Conservation (phyloP, 1,140 invertebrate genomes). For the Bilobella aurantiaca region DNA sequence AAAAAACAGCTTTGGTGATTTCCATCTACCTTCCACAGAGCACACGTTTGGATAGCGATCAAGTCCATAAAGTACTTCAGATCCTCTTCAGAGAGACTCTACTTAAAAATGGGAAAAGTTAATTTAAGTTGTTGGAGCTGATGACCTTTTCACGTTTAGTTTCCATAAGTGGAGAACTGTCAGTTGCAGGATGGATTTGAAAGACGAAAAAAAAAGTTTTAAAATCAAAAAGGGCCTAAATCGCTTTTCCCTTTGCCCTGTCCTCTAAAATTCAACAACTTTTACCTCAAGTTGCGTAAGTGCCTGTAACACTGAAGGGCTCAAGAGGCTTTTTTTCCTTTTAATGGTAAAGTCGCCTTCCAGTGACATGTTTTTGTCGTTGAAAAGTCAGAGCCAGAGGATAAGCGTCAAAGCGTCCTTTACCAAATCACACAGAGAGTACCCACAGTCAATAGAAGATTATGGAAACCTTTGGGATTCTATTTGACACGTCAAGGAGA, state of each 20-base stretch:
- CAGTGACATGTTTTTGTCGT: background rate
- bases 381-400: background rate
- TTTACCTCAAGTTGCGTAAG: background rate
- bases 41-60: background rate
- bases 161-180: background rate
- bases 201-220: background rate
- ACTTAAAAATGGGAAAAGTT: constrained; percentile 1
- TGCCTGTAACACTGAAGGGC: background rate
- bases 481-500: too few relatives aligned
- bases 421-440: background rate
- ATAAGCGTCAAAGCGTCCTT: constrained; percentile 1
- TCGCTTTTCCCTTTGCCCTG: too few relatives aligned
- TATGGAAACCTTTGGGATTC: too few relatives aligned
- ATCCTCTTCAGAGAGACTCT: background rate
- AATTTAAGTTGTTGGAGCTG: constrained; percentile 1
- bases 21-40: background rate
- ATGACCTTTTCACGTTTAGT: background rate
- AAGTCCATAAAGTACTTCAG: background rate
- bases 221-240: background rate
- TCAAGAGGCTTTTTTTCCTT: background rate
- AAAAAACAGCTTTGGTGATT: background rate
- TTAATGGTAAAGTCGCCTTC: background rate
- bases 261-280: too few relatives aligned
- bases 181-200: background rate
- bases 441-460: too few relatives aligned